Base-by-base conservation (phyloP, 2,888 invertebrate genomes). In the Orthonychiurus folsomi region DNA sequence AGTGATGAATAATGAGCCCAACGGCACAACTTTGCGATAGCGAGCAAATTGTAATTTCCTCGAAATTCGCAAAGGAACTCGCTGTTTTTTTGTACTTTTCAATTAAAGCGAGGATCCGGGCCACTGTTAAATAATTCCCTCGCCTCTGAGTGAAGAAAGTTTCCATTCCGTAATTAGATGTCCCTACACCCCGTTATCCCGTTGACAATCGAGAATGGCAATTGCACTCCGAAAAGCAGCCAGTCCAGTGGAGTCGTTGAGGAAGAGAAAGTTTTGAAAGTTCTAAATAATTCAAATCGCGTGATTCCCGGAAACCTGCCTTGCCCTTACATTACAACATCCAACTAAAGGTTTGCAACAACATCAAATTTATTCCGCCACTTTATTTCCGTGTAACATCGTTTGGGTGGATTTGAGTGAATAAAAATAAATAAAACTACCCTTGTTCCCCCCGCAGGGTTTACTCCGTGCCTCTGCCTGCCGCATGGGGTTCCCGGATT, bases 391-490 rank as follows among this genome's bases (percentile, higher is more conserved):
- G 15, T 15, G 5, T 5, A 37, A 37, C 37, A 37, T 37, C 37
- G 15, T 15, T 37, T 37, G 15, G 37, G 37, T 37, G 37, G 37
- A 15, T 37, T 15, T 37, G 15, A 37, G 37, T 5, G 37, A 5
- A 37, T 37, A 37, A 37, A n/a, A 37, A 37, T 37, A 37, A 37
- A 37, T 37, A n/a, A n/a, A n/a, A n/a, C n/a, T n/a, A n/a, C n/a
- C n/a, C n/a, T n/a, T n/a, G n/a, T n/a, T n/a, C n/a, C n/a, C n/a
- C n/a, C n/a, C n/a, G n/a, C n/a, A n/a, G n/a, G n/a, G n/a, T n/a
- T n/a, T n/a, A n/a, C n/a, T n/a, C n/a, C n/a, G n/a, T n/a, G n/a
- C n/a, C n/a, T n/a, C n/a, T n/a, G n/a, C n/a, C n/a, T n/a, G n/a
- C n/a, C n/a, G n/a, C n/a, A n/a, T n/a, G n/a, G n/a, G n/a, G n/a